Evolutionary conservation across 2,113 vertebrate species (phyloP).

Genomic region (Phalacrocorax aristotelis): DNA sequence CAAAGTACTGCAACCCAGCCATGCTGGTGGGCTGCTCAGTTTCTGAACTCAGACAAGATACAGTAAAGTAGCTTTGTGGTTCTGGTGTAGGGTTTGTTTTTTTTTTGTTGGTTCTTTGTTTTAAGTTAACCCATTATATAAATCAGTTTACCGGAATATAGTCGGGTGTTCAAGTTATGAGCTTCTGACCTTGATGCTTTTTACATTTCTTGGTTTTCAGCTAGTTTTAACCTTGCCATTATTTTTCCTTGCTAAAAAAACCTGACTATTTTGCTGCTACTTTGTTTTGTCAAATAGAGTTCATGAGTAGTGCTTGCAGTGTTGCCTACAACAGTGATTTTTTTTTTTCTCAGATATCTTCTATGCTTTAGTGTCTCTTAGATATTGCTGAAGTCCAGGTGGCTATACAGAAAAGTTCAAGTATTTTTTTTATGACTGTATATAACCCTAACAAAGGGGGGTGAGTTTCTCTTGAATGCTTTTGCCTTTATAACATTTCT

Average conservation of each 20-base stretch:
- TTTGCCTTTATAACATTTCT: background rate
- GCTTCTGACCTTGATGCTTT: background rate
- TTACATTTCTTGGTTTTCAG: background rate
- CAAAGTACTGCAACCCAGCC: background rate
- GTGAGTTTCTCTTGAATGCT: background rate
- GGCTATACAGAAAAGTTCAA: background rate
- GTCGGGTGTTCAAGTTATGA: background rate
- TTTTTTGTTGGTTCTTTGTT: background rate
- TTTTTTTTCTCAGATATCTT: background rate
- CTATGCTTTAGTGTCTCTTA: background rate
- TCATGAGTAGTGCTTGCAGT: background rate
- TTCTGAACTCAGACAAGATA: background rate
- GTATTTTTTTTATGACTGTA: background rate
- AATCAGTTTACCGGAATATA: background rate
- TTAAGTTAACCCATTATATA: background rate
- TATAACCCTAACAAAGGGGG: background rate
- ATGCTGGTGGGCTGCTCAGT: background rate
- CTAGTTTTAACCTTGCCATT: background rate
- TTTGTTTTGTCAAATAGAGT: background rate
- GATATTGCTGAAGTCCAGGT: background rate
- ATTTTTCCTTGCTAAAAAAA: background rate
- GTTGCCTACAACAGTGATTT: background rate
- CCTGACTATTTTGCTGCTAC: background rate
- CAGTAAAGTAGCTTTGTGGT: background rate
- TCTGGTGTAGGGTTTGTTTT: background rate